Percentiles rank a stretch among this genome's conserved stretches.
phyloP scores from a whole-genome alignment of 1,140 invertebrate species.

The Drosophila bocki region DNA sequence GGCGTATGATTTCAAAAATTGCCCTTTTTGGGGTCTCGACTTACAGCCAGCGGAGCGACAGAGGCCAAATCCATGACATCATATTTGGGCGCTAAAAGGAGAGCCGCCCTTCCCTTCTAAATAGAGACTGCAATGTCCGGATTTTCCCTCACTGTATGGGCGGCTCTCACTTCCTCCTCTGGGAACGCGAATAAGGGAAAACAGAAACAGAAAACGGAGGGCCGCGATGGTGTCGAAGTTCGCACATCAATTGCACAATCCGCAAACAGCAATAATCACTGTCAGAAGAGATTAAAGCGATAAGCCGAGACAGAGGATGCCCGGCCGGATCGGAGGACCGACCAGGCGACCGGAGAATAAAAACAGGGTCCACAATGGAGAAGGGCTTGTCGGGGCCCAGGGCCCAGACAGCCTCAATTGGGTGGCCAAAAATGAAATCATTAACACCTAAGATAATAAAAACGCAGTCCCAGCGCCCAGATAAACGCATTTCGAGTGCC shows the following conservation, averaged over 20 bases:
- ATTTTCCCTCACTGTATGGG: conserved; percentile 27
- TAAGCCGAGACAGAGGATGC: conserved; percentile 70
- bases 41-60: conserved; percentile 47
- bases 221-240: conserved; percentile 71
- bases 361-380: conserved; percentile 18
- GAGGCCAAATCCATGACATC: conserved; percentile 74
- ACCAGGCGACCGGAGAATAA: conserved; percentile 30
- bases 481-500: conserved; percentile 52
- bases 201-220: conserved; percentile 15
- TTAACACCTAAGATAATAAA: conserved; percentile 84
- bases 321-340: conserved; percentile 33
- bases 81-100: conserved; percentile 84
- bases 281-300: conserved; percentile 83
- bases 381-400: conserved; percentile 22
- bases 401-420: conserved; percentile 67
- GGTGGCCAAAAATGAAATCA: conserved; percentile 85
- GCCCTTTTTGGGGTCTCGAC: conserved; percentile 83
- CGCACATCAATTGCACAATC: conserved; percentile 83
- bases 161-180: conserved; percentile 2
- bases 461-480: conserved; percentile 47
- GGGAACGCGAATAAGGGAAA: conserved; percentile 10
- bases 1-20: conserved; percentile 84
- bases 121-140: conserved; percentile 75
- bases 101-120: conserved; percentile 69
- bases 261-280: conserved; percentile 83